Conservation (phyloP, 2,888 invertebrate species). For the Myathropa florea region DNA sequence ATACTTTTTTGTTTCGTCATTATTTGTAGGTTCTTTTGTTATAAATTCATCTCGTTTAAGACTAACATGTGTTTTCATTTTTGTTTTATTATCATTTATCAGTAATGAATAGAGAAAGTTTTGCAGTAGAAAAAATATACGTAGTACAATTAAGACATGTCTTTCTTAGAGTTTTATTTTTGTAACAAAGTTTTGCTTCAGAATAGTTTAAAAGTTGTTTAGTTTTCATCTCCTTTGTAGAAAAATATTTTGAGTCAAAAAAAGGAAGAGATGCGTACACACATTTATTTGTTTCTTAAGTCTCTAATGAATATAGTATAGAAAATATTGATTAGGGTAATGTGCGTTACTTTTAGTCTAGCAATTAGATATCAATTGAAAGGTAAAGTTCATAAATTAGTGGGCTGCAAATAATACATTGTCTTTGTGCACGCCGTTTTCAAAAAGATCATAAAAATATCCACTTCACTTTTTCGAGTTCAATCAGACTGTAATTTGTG, state of each 20-base stretch:
- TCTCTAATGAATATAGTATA: conserved; percentile 14
- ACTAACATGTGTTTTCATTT: neutral
- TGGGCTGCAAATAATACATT: neutral
- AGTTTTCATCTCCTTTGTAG: conserved; percentile 19
- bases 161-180: neutral
- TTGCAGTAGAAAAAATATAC: conserved; percentile 66
- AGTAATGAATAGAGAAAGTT: conserved; percentile 46
- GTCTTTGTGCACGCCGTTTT: neutral
- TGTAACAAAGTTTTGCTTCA: conserved; percentile 16
- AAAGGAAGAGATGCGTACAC: neutral
- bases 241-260: conserved; percentile 12
- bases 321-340: conserved; percentile 2
- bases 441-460: neutral
- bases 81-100: conserved; percentile 47
- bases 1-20: conserved; percentile 41
- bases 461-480: neutral
- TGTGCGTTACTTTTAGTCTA: conserved; percentile 44
- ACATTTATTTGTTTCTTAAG: neutral
- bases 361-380: neutral
- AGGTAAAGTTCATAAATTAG: neutral
- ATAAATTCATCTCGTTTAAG: conserved; percentile 16
- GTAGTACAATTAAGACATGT: conserved; percentile 41
- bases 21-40: conserved; percentile 34
- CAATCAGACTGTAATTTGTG: neutral
- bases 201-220: neutral